phyloP scores from a whole-genome alignment of 2,888 invertebrate species.

The Sussaba pulchella region DNA sequence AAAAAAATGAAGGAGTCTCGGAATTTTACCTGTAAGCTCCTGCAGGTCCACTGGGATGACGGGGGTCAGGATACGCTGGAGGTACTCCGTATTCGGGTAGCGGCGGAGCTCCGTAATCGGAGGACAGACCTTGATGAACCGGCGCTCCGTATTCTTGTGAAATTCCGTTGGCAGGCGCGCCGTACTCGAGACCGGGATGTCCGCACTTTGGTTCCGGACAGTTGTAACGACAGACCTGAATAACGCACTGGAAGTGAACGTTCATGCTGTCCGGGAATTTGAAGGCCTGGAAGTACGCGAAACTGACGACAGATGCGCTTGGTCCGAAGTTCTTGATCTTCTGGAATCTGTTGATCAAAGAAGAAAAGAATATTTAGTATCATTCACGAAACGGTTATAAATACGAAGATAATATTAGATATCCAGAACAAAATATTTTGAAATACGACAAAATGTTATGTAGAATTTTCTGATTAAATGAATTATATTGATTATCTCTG shows the following conservation, averaged over 20 bases:
- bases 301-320: constrained; percentile 96
- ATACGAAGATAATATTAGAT: no score
- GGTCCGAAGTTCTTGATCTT: constrained; percentile 98
- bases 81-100: constrained; percentile 90
- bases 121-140: constrained; percentile 84
- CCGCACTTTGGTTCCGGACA: constrained; percentile 96
- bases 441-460: no score
- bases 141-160: constrained; percentile 89
- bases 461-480: no score
- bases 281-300: constrained; percentile 98
- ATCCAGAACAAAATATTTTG: no score
- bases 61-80: constrained; percentile 94
- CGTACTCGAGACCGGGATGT: constrained; percentile 85
- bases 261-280: constrained; percentile 99
- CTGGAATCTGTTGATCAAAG: constrained; percentile 90
- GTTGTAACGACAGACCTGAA: constrained; percentile 97
- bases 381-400: neutral
- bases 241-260: constrained; percentile 98
- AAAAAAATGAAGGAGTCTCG: neutral
- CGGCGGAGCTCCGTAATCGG: constrained; percentile 90
- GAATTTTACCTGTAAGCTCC: constrained; percentile 87
- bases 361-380: neutral
- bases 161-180: constrained; percentile 84
- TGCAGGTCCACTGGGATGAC: constrained; percentile 93
- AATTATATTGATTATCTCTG: no score